Conservation (phyloP, 2,797 vertebrate genomes). For the Morus bassanus region DNA sequence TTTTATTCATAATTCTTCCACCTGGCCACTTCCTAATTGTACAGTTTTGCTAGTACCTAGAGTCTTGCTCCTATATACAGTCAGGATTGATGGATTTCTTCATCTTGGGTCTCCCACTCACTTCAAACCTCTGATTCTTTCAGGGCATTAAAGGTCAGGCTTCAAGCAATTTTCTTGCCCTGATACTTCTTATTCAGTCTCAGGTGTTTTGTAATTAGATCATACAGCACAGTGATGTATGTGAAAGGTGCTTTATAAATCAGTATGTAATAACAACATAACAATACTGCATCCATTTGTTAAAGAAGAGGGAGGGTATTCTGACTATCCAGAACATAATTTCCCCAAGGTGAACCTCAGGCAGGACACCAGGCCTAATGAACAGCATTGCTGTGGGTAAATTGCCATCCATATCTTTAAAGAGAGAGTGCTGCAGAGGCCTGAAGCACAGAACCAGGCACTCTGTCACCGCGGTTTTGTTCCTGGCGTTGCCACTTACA, state of each 20-base stretch:
- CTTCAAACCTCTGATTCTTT: background rate
- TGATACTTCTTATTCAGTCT: background rate
- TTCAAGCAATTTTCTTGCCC: slow-evolving; percentile 5
- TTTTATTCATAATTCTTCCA: background rate
- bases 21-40: background rate
- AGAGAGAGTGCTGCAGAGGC: background rate
- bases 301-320: background rate
- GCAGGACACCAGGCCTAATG: background rate
- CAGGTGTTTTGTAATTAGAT: slow-evolving; percentile 31
- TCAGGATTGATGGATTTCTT: slow-evolving; percentile 10
- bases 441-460: background rate
- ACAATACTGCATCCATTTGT: slow-evolving; percentile 17
- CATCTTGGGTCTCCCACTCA: background rate
- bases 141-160: slow-evolving; percentile 12
- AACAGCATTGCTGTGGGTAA: background rate
- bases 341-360: slow-evolving; percentile 23
- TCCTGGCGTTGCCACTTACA: background rate
- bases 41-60: background rate
- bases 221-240: slow-evolving; percentile 7
- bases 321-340: background rate
- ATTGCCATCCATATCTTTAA: background rate
- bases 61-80: background rate
- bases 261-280: slow-evolving; percentile 27
- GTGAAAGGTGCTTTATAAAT: slow-evolving; percentile 42
- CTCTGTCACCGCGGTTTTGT: background rate